Conservation (phyloP, 53 echinoderm and acorn worm genomes). For the Temnopleurus reevesii region DNA sequence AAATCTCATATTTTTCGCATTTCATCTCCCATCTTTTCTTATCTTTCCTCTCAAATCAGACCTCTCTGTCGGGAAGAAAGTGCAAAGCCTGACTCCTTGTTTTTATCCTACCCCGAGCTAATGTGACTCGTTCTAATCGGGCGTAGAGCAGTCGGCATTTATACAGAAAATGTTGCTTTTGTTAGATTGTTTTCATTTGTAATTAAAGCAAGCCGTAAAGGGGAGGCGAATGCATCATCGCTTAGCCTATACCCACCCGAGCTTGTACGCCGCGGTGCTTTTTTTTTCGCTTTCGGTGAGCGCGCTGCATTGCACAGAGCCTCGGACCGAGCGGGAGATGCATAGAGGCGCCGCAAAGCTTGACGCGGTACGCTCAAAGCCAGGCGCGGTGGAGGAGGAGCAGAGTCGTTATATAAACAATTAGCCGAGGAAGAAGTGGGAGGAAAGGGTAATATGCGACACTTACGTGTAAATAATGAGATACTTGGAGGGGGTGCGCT, state of each 20-base stretch:
- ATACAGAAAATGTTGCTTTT: constrained; percentile 54
- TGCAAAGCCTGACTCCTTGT: constrained; percentile 34
- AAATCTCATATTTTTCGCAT: background rate
- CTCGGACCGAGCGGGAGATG: background rate
- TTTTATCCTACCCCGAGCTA: background rate
- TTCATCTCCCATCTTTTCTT: background rate
- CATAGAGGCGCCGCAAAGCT: background rate
- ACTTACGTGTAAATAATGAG: constrained; percentile 54
- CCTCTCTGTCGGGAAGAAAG: background rate
- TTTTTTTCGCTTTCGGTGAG: background rate
- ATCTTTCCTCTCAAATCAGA: background rate
- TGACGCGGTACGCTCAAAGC: constrained; percentile 39
- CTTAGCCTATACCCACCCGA: background rate
- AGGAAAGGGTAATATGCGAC: constrained; percentile 22
- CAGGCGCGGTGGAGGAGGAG: constrained; percentile 1
- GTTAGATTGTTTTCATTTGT: constrained; percentile 52
- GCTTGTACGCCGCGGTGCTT: constrained; percentile 16
- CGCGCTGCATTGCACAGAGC: background rate
- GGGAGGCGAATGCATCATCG: background rate
- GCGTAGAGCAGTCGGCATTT: constrained; percentile 44
- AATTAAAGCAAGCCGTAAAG: constrained; percentile 42
- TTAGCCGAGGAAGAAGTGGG: constrained; percentile 38
- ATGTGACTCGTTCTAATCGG: constrained; percentile 40
- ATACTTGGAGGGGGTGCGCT: constrained; percentile 4
- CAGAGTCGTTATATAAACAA: constrained; percentile 43